Base-by-base conservation (phyloP, 2,888 invertebrate genomes). In the Cheilosia impressa region DNA sequence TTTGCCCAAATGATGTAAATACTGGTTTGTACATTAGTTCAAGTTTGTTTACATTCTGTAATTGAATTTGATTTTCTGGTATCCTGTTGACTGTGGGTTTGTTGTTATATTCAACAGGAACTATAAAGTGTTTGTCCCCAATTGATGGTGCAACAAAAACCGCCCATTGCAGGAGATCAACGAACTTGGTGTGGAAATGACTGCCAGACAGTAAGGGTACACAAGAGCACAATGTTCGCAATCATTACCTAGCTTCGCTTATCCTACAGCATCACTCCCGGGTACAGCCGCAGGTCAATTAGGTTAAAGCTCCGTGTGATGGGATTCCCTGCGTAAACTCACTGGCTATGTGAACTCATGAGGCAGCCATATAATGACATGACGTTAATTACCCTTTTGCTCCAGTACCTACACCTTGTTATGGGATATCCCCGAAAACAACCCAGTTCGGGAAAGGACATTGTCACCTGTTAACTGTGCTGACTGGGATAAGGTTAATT, bases 351-450 rank as follows among this genome's bases (percentile, higher is more conserved):
- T 57, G 75, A 68, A 57, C 83, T 78, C 83, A 45, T 55, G 83
- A 62, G 78, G 38, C 55, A 43, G 41, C 63, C 68, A 34, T 34
- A 57, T 41, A 78, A 62, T 69, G 72, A 57, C 78, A 63, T 55
- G 73, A 31, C 78, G 73, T 73, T 83, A 83, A 78, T 83, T 68
- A 83, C 55, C 47, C 66, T 55, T 55, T 52, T 47, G 65, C 47
- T 58, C 27, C 47, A 31, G 24, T 22, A 52, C 27, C 27, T 6
- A 27, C 22, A 41, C n/a, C 60, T 73, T 60, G 58, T 65, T 55
- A 82, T 53, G 34, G 53, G 66, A 31, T 57, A 31, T 58, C 5
- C 43, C 57, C 53, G 27, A 60, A 60, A 58, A 50, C 43, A 50
- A 55, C 15, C 24, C 22, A 41, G 10, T 24, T 3, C 10, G 24